Evolutionary conservation across 2,888 invertebrate species (phyloP).

Genomic region (Drosophila anceps): DNA sequence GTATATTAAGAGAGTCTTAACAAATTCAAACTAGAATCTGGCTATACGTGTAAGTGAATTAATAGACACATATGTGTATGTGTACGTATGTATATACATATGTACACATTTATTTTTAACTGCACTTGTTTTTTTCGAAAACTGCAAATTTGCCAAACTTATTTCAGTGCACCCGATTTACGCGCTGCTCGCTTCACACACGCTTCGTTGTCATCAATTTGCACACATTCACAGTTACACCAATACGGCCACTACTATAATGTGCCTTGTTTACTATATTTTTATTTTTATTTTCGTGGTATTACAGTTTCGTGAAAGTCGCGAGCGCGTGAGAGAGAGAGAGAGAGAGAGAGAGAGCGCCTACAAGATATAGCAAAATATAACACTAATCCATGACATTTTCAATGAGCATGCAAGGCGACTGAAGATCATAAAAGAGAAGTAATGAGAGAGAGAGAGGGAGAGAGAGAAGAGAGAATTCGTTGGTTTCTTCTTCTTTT

Average conservation of each 20-base stretch:
- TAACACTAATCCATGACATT: slow-evolving; percentile 58
- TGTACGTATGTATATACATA: neutral
- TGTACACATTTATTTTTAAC: slow-evolving; percentile 46
- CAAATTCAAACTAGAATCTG: neutral
- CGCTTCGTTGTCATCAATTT: slow-evolving; percentile 56
- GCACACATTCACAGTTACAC: slow-evolving; percentile 28
- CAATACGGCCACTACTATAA: slow-evolving; percentile 36
- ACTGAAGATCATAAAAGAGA: slow-evolving; percentile 41
- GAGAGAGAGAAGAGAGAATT: slow-evolving; percentile 17
- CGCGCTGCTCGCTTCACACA: slow-evolving; percentile 44
- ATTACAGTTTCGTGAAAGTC: slow-evolving; percentile 72
- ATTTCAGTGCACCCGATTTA: slow-evolving; percentile 52
- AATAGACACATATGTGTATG: neutral
- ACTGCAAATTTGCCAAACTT: slow-evolving; percentile 40
- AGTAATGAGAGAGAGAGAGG: too few relatives aligned
- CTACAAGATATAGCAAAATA: slow-evolving; percentile 55
- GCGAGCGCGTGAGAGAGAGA: slow-evolving; percentile 53
- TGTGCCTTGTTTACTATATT: slow-evolving; percentile 65
- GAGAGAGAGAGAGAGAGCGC: slow-evolving; percentile 50
- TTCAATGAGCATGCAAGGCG: slow-evolving; percentile 40
- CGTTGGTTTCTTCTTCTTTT: slow-evolving; percentile 22
- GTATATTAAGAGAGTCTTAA: neutral
- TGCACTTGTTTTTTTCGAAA: slow-evolving; percentile 39
- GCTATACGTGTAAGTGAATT: slow-evolving; percentile 2
- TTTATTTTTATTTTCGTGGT: slow-evolving; percentile 51